These are phyloP conservation scores for Tetranychus truncatus DNA, from an alignment of 2,888 invertebrate genomes.

Conservation along the genomic window DNA sequence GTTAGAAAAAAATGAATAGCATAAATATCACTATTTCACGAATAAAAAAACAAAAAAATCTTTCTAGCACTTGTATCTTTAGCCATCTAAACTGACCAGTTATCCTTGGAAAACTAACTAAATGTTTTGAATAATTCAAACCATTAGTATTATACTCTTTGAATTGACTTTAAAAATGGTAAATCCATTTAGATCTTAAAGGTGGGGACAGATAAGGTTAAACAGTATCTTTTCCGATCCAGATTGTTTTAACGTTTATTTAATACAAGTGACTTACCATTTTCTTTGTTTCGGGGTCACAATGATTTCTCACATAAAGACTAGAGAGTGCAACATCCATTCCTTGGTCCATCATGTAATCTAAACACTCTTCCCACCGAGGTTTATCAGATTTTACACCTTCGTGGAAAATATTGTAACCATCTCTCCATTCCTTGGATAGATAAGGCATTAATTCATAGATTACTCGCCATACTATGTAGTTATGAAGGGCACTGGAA, in stretches of 20 bases:
- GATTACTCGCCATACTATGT: constrained; percentile 71
- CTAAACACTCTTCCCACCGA: constrained; percentile 81
- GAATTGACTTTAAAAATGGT: too few species aligned
- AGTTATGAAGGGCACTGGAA: constrained; percentile 52
- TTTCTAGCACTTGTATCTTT: too few species aligned
- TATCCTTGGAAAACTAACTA: too few species aligned
- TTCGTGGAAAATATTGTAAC: constrained; percentile 58
- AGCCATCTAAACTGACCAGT: too few species aligned
- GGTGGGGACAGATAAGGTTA: too few species aligned
- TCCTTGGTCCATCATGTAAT: constrained; percentile 30
- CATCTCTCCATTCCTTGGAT: constrained; percentile 39
- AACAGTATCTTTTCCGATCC: neutral
- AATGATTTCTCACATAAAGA: constrained; percentile 66
- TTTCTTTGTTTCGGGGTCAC: constrained; percentile 61
- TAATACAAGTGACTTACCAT: constrained; percentile 33
- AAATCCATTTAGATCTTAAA: too few species aligned
- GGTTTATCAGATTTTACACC: constrained; percentile 47
- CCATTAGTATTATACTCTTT: too few species aligned
- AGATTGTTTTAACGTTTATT: too few species aligned
- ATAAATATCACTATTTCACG: too few species aligned
- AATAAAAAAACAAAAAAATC: too few species aligned
- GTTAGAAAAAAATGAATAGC: too few species aligned
- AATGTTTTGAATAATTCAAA: too few species aligned
- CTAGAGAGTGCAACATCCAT: constrained; percentile 35
- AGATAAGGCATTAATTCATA: constrained; percentile 24